Percentiles rank a stretch among this genome's conserved stretches.
phyloP scores from a whole-genome alignment of 2,113 vertebrate genomes.

The Carollia perspicillata region DNA sequence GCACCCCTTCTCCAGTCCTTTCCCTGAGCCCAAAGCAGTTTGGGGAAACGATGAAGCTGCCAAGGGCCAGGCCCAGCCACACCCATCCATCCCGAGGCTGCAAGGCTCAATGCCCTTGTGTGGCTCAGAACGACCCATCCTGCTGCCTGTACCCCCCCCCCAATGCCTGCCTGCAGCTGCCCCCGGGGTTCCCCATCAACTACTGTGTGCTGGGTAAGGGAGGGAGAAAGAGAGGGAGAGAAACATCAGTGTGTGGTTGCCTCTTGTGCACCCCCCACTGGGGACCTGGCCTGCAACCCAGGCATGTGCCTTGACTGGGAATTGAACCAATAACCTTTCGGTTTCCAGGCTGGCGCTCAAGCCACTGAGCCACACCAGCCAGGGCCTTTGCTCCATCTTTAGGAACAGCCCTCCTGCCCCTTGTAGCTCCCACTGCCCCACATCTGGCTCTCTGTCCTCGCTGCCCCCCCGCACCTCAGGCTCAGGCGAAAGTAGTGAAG shows the following conservation, averaged over 20 bases:
- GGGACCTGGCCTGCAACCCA: too few species aligned
- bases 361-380: too few species aligned
- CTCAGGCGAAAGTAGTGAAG: neutral
- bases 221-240: too few species aligned
- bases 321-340: too few species aligned
- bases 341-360: too few species aligned
- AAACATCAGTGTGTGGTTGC: too few species aligned
- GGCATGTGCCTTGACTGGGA: too few species aligned
- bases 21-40: neutral
- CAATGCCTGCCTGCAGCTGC: neutral
- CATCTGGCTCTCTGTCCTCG: neutral
- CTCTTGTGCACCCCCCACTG: too few species aligned
- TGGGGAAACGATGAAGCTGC: neutral
- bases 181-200: neutral
- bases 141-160: accelerated
- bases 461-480: accelerated
- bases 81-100: neutral
- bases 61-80: neutral
- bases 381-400: neutral
- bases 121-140: accelerated
- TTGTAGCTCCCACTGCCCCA: too few species aligned
- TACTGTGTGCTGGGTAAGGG: too few species aligned
- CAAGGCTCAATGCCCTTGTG: neutral
- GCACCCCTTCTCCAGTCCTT: neutral
- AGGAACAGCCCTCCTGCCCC: neutral